Base-by-base conservation (phyloP, 2,797 vertebrate species). In the Meda fulgida region DNA sequence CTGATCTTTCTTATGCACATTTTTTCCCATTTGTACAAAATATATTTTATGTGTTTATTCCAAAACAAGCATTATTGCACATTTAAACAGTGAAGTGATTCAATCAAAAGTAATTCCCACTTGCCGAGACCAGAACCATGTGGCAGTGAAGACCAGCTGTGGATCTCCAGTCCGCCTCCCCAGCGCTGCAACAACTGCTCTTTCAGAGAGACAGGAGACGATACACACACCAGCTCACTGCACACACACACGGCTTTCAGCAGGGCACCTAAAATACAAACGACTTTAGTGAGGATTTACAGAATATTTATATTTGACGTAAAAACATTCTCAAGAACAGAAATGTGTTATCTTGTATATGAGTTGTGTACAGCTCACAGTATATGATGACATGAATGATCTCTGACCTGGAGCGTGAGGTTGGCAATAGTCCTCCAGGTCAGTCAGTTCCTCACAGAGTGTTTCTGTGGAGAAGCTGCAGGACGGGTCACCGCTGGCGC, bases 181-280 rank as follows among this genome's bases (percentile, higher is more conserved):
- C 97, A 98, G 51, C 23, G 77, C 60, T 93, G 89, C 85, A 94
- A 85, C 89, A 99, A 93, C 94, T 99, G 98, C 13, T 95, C 91
- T 18, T 2, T 85, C 91, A 99, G 88, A 16, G 96, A 46, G 78
- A 91, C 87, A 85, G 92, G 88, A 1, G 96, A 97, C 16, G 89
- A 89, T 43, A 96, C 85, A 5, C 92, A 91, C 86, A 97, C 96
- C 1, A 97, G 88, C 0, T 94, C 93, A 0, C 96, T 96, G 92
- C 97, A 98, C 85, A 99, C 93, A 81, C 97, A 98, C 89, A 97
- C 97, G 0, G 97, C 97, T 93, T 99, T 99, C 87, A 99, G 93
- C 87, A 99, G 91, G 11, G 98, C 97, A 85, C 97, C 98, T 99
- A 91, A 21, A 80, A 83, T 19, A 89, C 69, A 83, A 58, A 84